Evolutionary conservation across 2,113 vertebrate species (phyloP).

Genomic region (Peromyscus leucopus): DNA sequence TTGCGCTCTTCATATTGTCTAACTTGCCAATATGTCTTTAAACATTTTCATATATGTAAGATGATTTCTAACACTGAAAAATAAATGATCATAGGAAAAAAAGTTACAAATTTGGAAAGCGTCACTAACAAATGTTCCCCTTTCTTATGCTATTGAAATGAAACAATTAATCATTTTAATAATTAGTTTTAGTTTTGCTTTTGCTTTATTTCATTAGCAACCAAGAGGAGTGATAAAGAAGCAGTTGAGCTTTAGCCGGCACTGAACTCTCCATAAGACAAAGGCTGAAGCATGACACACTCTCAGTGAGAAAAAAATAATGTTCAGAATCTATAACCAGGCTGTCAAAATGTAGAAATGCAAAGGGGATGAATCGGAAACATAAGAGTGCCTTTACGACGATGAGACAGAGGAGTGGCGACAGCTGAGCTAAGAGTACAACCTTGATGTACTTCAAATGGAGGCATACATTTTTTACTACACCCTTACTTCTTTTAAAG

Average conservation of each 20-base stretch:
- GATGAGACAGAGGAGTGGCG: background rate
- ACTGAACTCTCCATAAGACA: no score
- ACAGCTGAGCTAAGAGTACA: background rate
- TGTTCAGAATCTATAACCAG: background rate
- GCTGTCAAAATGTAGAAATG: background rate
- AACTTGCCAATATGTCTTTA: background rate
- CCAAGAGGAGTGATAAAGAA: background rate
- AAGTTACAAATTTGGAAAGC: background rate
- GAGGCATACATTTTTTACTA: background rate
- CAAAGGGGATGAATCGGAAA: background rate
- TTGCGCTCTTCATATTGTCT: background rate
- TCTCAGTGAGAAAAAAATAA: background rate
- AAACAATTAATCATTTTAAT: background rate
- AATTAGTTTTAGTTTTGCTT: background rate
- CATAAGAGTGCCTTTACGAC: background rate
- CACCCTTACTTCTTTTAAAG: background rate
- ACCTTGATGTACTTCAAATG: background rate
- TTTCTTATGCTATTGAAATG: background rate
- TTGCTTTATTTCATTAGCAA: background rate
- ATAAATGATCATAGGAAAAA: background rate
- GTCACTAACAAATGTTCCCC: background rate
- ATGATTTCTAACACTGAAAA: background rate
- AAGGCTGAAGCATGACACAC: fast-evolving
- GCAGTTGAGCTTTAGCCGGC: background rate
- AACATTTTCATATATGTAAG: background rate